Evolutionary conservation across 2,113 vertebrate species (phyloP).

Genomic region (Petrocephalus microphthalmus): DNA sequence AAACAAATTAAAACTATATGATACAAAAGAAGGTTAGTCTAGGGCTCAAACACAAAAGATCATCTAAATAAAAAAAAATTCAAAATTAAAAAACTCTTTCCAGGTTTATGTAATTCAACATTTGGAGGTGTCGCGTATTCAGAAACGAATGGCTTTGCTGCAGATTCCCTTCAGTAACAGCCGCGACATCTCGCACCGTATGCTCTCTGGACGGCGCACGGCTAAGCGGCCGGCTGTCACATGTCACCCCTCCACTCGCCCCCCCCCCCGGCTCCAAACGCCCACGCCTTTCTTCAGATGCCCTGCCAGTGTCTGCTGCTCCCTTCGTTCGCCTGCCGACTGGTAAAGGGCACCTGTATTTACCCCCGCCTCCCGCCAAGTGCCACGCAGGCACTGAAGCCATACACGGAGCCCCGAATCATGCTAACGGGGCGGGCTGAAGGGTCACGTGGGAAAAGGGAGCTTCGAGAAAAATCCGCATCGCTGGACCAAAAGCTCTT

Average conservation of each 20-base stretch:
- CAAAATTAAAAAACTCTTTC: no score
- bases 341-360: background rate
- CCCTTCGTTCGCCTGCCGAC: background rate
- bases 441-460: background rate
- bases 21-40: background rate
- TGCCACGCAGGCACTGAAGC: background rate
- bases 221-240: background rate
- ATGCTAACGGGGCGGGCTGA: background rate
- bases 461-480: background rate
- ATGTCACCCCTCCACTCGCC: background rate
- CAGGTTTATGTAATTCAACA: background rate
- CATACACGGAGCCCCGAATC: background rate
- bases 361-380: background rate
- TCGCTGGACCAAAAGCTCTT: background rate
- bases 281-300: background rate
- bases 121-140: background rate
- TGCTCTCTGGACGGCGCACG: background rate
- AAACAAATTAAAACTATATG: background rate
- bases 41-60: background rate
- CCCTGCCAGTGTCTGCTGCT: background rate
- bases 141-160: background rate
- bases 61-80: background rate
- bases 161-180: background rate
- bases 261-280: background rate
- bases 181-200: background rate